Evolutionary conservation across 2,888 invertebrate genomes (phyloP).

Genomic region (Patella caerulea): DNA sequence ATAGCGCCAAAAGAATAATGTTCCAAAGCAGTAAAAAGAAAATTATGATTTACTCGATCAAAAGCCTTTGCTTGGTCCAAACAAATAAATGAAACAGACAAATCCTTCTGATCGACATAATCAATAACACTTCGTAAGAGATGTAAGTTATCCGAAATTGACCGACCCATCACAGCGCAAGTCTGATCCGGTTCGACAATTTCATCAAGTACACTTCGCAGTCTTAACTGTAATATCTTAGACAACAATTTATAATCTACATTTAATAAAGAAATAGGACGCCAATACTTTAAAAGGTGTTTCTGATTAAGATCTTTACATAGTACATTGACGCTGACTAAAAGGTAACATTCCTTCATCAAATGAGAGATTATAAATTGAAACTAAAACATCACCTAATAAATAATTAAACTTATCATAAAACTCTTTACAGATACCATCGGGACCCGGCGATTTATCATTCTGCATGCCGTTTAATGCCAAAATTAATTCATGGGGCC

Average conservation of each 20-base stretch:
- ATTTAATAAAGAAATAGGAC: constrained; percentile 46
- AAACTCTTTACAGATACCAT: constrained; percentile 42
- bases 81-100: constrained; percentile 35
- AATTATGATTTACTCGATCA: constrained; percentile 42
- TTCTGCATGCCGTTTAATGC: constrained; percentile 32
- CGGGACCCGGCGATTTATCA: constrained; percentile 38
- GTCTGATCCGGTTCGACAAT: constrained; percentile 43
- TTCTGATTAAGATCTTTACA: constrained; percentile 39
- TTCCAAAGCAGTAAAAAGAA: constrained; percentile 35
- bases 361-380: constrained; percentile 26
- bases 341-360: constrained; percentile 6
- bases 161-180: constrained; percentile 39
- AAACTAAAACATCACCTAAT: constrained; percentile 25
- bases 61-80: constrained; percentile 50
- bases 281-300: constrained; percentile 36
- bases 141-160: constrained; percentile 45
- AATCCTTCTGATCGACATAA: constrained; percentile 40
- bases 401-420: constrained; percentile 31
- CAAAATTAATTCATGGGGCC: background rate
- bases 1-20: constrained; percentile 41
- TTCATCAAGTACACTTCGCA: constrained; percentile 31
- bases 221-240: constrained; percentile 39
- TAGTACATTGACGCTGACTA: constrained; percentile 28
- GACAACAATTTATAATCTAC: constrained; percentile 44
- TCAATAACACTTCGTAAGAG: constrained; percentile 38